Evolutionary conservation across 92 coral and sea anemone species (phyloP), one percentile per base, ranked within the genome.

Genomic region (Zoanthus gigantus): DNA sequence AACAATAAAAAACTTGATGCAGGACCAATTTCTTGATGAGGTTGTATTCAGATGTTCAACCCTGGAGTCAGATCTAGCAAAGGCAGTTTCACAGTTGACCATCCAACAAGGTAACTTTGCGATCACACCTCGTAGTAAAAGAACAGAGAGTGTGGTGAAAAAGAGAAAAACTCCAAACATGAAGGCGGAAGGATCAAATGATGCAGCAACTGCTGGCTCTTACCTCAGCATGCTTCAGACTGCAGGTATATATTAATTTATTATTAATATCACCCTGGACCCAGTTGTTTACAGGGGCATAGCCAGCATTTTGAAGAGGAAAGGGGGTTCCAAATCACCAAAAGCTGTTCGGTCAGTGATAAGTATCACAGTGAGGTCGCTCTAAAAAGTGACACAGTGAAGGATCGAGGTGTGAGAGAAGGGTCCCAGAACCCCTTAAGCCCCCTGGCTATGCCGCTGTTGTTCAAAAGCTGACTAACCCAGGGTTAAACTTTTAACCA

Each of bases 11-110:
- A 82, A 75, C 44, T 81, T 94, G 91, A 92, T 92, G 66, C 92
- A 94, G 69, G 95, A 92, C 30, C 97, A 90, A 92, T 94, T 78
- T 79, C 91, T 94, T 86, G 97, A 94, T 73, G 97, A 94, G 58
- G 87, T 92, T 48, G 89, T 94, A 34, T 92, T 92, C 71, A 90
- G 86, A 78, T 94, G 97, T 76, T 50, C 91, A 31, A 92, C 94
- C 29, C 71, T 94, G 86, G 95, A 92, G 32, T 79, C 80, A 74
- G 98, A 94, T 82, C 75, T 94, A 82, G 89, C 86, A 52, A 94
- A 91, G 54, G 98, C 98, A 60, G 93, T 94, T 16, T 86, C 82
- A 58, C 85, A 94, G 69, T 92, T 94, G 28, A 90, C 88, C 45
- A 75, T 78, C 67, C 93, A 94, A 53, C 98, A 94, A 23, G 89